Conservation (phyloP, 2,113 vertebrate species). For the Scomber scombrus region DNA sequence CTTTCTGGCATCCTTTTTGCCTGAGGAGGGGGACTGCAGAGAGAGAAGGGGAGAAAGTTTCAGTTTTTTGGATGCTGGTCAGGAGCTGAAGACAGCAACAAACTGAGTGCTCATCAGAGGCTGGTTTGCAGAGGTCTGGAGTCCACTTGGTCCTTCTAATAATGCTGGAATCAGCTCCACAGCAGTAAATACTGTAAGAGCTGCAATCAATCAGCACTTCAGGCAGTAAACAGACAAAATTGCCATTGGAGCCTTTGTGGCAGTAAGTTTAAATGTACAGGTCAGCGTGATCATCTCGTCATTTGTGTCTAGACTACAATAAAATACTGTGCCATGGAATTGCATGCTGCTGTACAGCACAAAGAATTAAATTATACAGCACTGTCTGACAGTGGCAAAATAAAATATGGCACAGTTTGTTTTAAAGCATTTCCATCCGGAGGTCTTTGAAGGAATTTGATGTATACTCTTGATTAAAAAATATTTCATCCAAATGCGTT, state of each 20-base stretch:
- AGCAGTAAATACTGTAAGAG: conserved; percentile 56
- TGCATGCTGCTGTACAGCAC: neutral
- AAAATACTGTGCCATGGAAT: neutral
- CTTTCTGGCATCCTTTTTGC: conserved; percentile 54
- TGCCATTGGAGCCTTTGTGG: conserved; percentile 38
- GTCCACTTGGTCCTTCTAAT: conserved; percentile 53
- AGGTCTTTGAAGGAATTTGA: conserved; percentile 40
- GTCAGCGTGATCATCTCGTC: conserved; percentile 28
- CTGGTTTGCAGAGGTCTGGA: conserved; percentile 50
- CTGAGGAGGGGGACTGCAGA: conserved; percentile 8
- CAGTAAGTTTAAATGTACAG: conserved; percentile 18
- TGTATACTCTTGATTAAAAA: conserved; percentile 1
- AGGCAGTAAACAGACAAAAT: conserved; percentile 56
- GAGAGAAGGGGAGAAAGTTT: conserved; percentile 33
- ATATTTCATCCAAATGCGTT: conserved; percentile 27
- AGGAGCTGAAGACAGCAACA: conserved; percentile 53
- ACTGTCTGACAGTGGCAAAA: conserved; percentile 26
- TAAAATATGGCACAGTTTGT: conserved; percentile 49
- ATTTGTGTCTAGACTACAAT: conserved; percentile 14
- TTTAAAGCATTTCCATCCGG: conserved; percentile 47
- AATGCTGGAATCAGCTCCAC: conserved; percentile 51
- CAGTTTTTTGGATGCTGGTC: conserved; percentile 50
- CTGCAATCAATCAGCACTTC: conserved; percentile 63
- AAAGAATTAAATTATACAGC: conserved; percentile 30
- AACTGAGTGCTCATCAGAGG: conserved; percentile 50